Percentiles rank a stretch among this genome's conserved stretches.
These are phyloP conservation scores for Austrolebias charrua DNA, from an alignment of 2,797 vertebrate genomes.

Conservation along the genomic window DNA sequence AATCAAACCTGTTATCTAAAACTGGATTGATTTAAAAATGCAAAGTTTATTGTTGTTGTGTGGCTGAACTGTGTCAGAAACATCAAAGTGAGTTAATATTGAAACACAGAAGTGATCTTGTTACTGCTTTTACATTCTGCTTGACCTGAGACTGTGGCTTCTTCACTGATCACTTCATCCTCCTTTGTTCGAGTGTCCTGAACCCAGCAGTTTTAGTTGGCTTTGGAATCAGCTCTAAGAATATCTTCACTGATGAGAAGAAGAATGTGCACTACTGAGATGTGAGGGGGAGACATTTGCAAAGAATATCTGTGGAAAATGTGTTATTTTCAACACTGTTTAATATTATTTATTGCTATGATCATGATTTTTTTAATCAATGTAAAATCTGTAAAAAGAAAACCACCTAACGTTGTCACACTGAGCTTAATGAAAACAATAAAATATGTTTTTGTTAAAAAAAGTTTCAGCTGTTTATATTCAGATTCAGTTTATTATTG, in stretches of 20 bases:
- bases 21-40: no score
- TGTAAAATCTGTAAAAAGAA: constrained; percentile 42
- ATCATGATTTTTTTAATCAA: constrained; percentile 25
- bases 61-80: not conserved
- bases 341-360: constrained; percentile 33
- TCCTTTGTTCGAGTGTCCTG: constrained; percentile 20
- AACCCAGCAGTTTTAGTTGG: constrained; percentile 15
- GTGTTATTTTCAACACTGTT: constrained; percentile 15
- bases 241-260: constrained; percentile 5
- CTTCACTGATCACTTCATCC: constrained; percentile 17
- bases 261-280: constrained; percentile 31
- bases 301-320: constrained; percentile 16
- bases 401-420: constrained; percentile 47
- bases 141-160: not conserved
- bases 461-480: not conserved
- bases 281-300: constrained; percentile 16
- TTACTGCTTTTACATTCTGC: no score
- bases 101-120: constrained; percentile 13
- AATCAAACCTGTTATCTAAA: not conserved
- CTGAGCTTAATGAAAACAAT: constrained; percentile 38
- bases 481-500: no score
- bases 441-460: constrained; percentile 24
- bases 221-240: not conserved
- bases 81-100: not conserved
- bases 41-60: not conserved